phyloP scores from a whole-genome alignment of 2,797 vertebrate species.

The Pseudotriccus pelzelni region DNA sequence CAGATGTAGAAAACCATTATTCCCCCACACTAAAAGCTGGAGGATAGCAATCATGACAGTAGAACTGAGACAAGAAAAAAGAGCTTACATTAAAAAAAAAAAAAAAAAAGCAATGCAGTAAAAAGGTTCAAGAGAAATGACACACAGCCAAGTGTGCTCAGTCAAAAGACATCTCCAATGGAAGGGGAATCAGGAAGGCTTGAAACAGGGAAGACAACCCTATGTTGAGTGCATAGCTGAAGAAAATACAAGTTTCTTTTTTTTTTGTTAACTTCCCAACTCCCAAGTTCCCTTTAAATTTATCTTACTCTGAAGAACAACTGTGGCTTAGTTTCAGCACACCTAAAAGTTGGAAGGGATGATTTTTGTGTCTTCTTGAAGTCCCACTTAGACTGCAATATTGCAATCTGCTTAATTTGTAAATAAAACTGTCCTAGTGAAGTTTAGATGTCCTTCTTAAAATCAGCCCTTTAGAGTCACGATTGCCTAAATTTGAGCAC shows the following conservation, averaged over 20 bases:
- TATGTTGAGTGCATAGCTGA: background rate
- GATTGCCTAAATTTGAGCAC: fast-evolving
- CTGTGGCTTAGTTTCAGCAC: background rate
- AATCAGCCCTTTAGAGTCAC: background rate
- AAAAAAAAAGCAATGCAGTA: background rate
- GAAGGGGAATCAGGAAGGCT: background rate
- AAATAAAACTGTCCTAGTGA: background rate
- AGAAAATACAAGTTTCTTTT: background rate
- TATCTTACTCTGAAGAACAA: background rate
- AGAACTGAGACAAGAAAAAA: background rate
- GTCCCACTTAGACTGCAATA: background rate
- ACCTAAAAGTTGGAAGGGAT: background rate
- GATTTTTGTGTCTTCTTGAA: background rate
- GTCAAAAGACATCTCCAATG: background rate
- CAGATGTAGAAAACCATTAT: background rate
- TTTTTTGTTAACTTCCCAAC: background rate
- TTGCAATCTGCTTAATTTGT: background rate
- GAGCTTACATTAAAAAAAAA: background rate
- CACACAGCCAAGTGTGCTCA: background rate
- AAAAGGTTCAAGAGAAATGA: background rate
- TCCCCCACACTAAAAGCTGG: background rate
- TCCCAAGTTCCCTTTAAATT: background rate
- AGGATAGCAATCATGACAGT: background rate
- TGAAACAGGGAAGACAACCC: background rate
- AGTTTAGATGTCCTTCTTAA: background rate